These are phyloP conservation scores for Dicentrarchus labrax DNA, from an alignment of 2,113 vertebrate species.

Conservation along the genomic window DNA sequence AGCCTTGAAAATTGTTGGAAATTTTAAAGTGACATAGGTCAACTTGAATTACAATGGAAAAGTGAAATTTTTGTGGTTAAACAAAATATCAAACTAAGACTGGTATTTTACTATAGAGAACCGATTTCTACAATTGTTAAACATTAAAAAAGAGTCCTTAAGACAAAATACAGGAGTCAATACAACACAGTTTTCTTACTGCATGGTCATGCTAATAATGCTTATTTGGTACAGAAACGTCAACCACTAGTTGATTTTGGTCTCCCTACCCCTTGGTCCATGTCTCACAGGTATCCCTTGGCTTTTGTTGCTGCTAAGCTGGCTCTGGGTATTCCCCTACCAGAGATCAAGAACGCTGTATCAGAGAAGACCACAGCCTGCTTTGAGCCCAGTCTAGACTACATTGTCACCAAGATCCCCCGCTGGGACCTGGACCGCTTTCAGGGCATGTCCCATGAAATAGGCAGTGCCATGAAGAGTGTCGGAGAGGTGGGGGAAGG, in stretches of 20 bases:
- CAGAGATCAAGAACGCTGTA: constrained; percentile 93
- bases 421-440: constrained; percentile 97
- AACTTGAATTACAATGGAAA: neutral
- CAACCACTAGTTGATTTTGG: neutral
- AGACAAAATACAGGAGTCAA: neutral
- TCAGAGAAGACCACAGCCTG: constrained; percentile 94
- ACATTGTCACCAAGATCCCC: constrained; percentile 95
- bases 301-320: constrained; percentile 97
- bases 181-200: neutral
- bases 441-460: constrained; percentile 88
- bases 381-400: constrained; percentile 97
- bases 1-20: neutral
- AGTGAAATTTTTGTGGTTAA: too few relatives aligned
- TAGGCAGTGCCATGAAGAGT: constrained; percentile 97
- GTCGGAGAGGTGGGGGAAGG: constrained; percentile 92
- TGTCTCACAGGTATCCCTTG: constrained; percentile 88
- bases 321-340: constrained; percentile 92
- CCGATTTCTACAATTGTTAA: neutral
- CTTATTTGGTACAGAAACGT: neutral
- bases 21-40: neutral
- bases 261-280: neutral
- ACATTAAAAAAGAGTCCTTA: neutral
- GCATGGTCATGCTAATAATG: too few relatives aligned
- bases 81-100: too few relatives aligned
- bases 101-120: neutral